These are phyloP conservation scores for Stenolophus ochropezus DNA, from an alignment of 2,888 invertebrate genomes.

Conservation along the genomic window DNA sequence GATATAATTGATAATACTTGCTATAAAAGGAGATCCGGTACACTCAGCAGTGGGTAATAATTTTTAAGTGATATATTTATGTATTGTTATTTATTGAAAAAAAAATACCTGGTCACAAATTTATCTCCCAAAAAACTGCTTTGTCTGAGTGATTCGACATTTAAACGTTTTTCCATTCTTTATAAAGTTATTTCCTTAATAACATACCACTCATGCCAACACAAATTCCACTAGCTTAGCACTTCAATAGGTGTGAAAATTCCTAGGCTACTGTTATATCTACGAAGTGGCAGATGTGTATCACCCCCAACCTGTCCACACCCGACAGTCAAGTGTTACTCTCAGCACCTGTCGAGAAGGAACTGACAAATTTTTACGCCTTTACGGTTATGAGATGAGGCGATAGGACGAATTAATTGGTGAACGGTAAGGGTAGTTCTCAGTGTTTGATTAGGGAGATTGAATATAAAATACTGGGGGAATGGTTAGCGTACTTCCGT, in stretches of 20 bases:
- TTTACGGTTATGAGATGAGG: neutral
- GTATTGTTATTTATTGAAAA: no score
- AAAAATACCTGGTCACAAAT: no score
- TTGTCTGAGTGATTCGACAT: no score
- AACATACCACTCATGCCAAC: neutral
- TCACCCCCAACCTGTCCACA: slow-evolving; percentile 18
- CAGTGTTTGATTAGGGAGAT: neutral
- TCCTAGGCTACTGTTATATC: neutral
- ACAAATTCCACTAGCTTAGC: neutral
- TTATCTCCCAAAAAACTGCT: no score
- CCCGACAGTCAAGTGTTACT: slow-evolving; percentile 23
- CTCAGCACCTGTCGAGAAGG: neutral
- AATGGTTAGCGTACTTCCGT: no score
- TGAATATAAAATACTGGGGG: no score
- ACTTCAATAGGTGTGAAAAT: neutral
- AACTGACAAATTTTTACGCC: neutral
- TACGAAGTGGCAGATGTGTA: slow-evolving; percentile 6
- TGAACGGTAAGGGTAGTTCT: neutral
- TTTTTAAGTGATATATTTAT: no score
- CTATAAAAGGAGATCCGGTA: no score
- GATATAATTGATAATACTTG: no score
- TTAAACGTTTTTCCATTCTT: neutral
- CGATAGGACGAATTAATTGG: neutral
- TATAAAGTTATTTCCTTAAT: neutral
- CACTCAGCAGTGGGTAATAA: no score